These are phyloP conservation scores for Galerucella nymphaeae DNA, from an alignment of 2,888 invertebrate species.

Conservation along the genomic window DNA sequence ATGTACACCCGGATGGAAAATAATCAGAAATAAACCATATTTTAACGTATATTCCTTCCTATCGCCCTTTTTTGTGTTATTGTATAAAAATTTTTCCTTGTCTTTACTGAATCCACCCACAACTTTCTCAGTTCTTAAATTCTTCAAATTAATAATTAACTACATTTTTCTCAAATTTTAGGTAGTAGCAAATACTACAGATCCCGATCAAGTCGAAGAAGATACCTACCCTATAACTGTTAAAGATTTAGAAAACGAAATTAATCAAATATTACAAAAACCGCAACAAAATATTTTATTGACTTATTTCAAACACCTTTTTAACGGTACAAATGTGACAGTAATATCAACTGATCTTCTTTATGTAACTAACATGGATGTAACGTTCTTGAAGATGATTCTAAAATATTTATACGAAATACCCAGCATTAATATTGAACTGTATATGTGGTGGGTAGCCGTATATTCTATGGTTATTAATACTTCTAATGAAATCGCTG, in stretches of 20 bases:
- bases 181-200: slow-evolving; percentile 65
- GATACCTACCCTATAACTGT: slow-evolving; percentile 53
- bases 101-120: too few species aligned
- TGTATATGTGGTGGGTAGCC: slow-evolving; percentile 75
- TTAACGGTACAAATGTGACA: slow-evolving; percentile 67
- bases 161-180: slow-evolving; percentile 47
- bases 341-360: slow-evolving; percentile 66
- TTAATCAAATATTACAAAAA: slow-evolving; percentile 71
- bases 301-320: slow-evolving; percentile 73
- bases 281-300: slow-evolving; percentile 72
- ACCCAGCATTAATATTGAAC: slow-evolving; percentile 70
- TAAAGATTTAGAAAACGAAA: slow-evolving; percentile 72
- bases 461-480: slow-evolving; percentile 76
- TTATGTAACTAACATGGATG: slow-evolving; percentile 69
- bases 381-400: slow-evolving; percentile 73
- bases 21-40: too few species aligned
- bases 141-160: not conserved
- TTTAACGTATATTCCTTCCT: too few species aligned
- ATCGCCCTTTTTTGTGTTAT: too few species aligned
- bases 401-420: slow-evolving; percentile 70
- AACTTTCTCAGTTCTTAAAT: too few species aligned
- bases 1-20: too few species aligned
- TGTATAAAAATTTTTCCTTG: too few species aligned
- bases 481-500: slow-evolving; percentile 73
- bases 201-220: slow-evolving; percentile 63